A percentile compares a stretch with the other conserved stretches of the same genome.
Evolutionary conservation across 2,888 invertebrate genomes (phyloP).

Genomic region (Formica aserva): DNA sequence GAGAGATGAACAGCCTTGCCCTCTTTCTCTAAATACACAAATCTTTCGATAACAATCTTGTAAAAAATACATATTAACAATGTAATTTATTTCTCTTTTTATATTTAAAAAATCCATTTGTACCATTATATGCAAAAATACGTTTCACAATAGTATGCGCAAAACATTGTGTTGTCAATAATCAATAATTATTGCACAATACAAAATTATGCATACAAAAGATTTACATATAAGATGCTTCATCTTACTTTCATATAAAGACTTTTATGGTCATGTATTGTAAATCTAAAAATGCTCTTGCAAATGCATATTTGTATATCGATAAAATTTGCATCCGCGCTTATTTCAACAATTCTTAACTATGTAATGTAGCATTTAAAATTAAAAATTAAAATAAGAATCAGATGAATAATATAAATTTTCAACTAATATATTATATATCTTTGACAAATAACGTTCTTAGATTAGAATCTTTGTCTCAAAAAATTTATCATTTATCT

Average conservation of each 20-base stretch:
- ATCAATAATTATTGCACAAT: neutral
- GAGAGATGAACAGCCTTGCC: slow-evolving; percentile 98
- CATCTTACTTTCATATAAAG: neutral
- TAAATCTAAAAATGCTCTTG: neutral
- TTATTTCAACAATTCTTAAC: no score
- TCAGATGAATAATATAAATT: neutral
- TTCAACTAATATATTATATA: neutral
- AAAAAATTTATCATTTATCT: neutral
- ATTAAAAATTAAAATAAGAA: neutral
- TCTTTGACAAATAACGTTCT: neutral
- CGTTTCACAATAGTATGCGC: neutral
- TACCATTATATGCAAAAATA: neutral
- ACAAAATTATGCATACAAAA: neutral
- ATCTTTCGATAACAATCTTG: neutral
- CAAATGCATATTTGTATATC: neutral
- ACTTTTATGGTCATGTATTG: neutral
- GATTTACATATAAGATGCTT: neutral
- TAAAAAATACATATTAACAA: neutral
- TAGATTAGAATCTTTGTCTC: neutral
- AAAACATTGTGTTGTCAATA: neutral
- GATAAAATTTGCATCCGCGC: neutral
- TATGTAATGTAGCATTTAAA: neutral
- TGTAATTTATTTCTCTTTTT: neutral
- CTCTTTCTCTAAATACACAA: slow-evolving; percentile 93
- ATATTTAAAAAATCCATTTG: neutral